These are phyloP conservation scores for Pachyseris speciosa DNA, from an alignment of 64 coral and sea anemone genomes.

Conservation along the genomic window DNA sequence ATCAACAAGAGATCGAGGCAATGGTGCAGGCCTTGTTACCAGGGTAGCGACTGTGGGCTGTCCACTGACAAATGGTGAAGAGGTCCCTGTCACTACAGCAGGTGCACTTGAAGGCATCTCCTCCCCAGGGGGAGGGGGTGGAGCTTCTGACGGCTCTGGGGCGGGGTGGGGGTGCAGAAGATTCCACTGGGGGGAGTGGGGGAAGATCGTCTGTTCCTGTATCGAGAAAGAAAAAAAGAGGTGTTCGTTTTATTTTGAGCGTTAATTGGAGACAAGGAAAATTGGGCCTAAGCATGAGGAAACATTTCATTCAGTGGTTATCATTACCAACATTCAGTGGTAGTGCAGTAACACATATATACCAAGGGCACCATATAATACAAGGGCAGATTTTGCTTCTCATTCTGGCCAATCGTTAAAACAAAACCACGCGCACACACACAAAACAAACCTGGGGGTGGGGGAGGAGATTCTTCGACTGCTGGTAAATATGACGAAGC, in stretches of 20 bases:
- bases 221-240: neutral
- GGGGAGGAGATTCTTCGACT: constrained; percentile 55
- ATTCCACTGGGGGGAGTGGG: constrained; percentile 58
- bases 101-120: neutral
- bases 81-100: neutral
- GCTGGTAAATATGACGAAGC: neutral
- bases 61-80: neutral
- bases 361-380: no score
- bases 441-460: constrained; percentile 41
- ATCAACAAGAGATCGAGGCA: constrained; percentile 34
- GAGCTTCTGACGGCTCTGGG: constrained; percentile 59
- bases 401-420: no score
- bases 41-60: neutral
- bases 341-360: no score
- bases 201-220: constrained; percentile 51
- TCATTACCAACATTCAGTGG: no score
- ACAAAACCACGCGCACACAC: no score
- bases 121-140: constrained; percentile 60
- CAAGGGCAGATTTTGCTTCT: no score
- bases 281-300: no score
- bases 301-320: no score
- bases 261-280: no score
- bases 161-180: constrained; percentile 49
- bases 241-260: no score
- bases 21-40: neutral